Percentiles rank a stretch among this genome's conserved stretches.
Conservation (phyloP, 2,113 vertebrate genomes). For the Accipiter virgatus region DNA sequence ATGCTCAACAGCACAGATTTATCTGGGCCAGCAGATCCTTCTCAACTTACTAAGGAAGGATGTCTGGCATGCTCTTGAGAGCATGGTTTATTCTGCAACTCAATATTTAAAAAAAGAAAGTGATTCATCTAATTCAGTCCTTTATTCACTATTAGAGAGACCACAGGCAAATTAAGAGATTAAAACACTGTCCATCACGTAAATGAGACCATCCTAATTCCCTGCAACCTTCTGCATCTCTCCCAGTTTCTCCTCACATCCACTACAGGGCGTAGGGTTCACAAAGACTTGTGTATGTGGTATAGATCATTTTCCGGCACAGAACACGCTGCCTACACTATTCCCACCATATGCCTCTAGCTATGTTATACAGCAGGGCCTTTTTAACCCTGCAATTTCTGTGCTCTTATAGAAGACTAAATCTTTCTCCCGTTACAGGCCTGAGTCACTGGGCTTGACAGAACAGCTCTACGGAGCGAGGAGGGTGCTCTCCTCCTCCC, state of each 20-base stretch:
- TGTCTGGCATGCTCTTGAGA: slow-evolving; percentile 38
- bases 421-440: neutral
- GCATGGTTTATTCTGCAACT: slow-evolving; percentile 14
- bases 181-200: neutral
- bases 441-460: neutral
- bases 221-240: neutral
- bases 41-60: slow-evolving; percentile 34
- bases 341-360: neutral
- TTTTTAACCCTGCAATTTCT: neutral
- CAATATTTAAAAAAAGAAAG: slow-evolving; percentile 23
- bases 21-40: slow-evolving; percentile 69
- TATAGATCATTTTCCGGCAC: neutral
- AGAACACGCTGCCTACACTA: neutral
- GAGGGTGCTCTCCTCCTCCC: slow-evolving; percentile 1
- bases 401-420: neutral
- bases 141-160: neutral
- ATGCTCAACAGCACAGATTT: slow-evolving; percentile 43
- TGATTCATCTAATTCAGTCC: neutral
- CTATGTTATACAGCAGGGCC: neutral
- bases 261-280: neutral
- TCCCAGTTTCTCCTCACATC: neutral
- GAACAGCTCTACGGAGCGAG: neutral
- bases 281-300: neutral
- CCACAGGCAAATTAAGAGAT: neutral
- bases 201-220: neutral